These are phyloP conservation scores for Caenorhabditis sp. DNA, from an alignment of 2,888 invertebrate genomes.

Conservation along the genomic window DNA sequence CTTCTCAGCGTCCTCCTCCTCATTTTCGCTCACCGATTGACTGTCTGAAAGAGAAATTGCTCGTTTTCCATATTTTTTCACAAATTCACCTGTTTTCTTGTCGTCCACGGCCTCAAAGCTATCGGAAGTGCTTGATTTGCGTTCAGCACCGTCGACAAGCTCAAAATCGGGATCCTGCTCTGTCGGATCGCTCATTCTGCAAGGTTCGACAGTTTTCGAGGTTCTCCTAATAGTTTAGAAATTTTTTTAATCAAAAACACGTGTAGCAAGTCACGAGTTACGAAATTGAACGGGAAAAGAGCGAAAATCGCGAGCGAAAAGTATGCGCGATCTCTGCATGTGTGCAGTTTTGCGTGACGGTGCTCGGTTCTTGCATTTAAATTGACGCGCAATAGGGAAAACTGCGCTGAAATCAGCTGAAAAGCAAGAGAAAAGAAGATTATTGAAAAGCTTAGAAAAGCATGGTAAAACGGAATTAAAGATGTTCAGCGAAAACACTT, in stretches of 20 bases:
- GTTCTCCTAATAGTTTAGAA: too few relatives aligned
- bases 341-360: constrained; percentile 15
- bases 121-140: constrained; percentile 52
- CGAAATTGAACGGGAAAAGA: too few relatives aligned
- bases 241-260: too few relatives aligned
- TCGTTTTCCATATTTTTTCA: too few relatives aligned
- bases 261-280: too few relatives aligned
- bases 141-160: constrained; percentile 35
- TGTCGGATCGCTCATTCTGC: constrained; percentile 17
- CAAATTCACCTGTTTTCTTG: constrained; percentile 19
- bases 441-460: too few relatives aligned
- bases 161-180: constrained; percentile 43
- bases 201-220: background rate
- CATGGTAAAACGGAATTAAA: background rate
- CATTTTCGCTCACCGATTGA: constrained; percentile 38
- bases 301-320: constrained; percentile 20
- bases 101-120: constrained; percentile 50
- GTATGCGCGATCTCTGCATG: constrained; percentile 29
- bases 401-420: too few relatives aligned
- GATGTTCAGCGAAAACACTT: background rate
- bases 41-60: constrained; percentile 43
- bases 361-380: background rate
- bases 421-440: too few relatives aligned
- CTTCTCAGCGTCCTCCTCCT: constrained; percentile 17
- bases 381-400: constrained; percentile 28